phyloP scores from a whole-genome alignment of 2,797 vertebrate species.

The Antrozous pallidus region DNA sequence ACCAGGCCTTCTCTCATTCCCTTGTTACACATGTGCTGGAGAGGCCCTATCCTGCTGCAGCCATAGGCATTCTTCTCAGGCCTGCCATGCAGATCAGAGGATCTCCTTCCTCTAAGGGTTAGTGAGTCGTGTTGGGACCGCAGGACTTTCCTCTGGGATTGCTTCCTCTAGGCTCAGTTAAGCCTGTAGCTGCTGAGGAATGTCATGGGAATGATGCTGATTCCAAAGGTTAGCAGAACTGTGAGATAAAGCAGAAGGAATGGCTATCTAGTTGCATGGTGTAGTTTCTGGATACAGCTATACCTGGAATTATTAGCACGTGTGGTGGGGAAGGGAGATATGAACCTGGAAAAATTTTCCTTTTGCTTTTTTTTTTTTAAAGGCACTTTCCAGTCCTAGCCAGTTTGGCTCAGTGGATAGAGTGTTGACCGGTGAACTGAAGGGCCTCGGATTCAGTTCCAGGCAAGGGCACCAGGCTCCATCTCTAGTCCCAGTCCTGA shows the following conservation, averaged over 20 bases:
- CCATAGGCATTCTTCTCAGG: neutral
- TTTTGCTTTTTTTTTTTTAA: neutral
- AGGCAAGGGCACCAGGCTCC: too few species aligned
- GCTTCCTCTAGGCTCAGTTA: neutral
- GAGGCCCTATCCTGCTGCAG: neutral
- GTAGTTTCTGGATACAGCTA: neutral
- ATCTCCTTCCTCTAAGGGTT: neutral
- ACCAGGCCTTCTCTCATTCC: too few species aligned
- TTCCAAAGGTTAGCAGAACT: neutral
- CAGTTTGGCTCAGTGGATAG: too few species aligned
- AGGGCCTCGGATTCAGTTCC: too few species aligned
- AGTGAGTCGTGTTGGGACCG: neutral
- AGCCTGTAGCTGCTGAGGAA: neutral
- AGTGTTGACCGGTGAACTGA: too few species aligned
- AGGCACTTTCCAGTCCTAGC: neutral
- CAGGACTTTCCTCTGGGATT: neutral
- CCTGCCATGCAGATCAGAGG: neutral
- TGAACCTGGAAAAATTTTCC: neutral
- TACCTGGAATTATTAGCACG: neutral
- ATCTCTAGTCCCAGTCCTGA: too few species aligned
- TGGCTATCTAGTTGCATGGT: neutral
- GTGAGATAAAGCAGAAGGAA: neutral
- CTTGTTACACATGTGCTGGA: rapidly evolving
- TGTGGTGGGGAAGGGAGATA: neutral
- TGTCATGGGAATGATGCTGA: neutral